These are phyloP conservation scores for Tympanoctomys barrerae DNA, from an alignment of 2,797 vertebrate genomes.

Conservation along the genomic window DNA sequence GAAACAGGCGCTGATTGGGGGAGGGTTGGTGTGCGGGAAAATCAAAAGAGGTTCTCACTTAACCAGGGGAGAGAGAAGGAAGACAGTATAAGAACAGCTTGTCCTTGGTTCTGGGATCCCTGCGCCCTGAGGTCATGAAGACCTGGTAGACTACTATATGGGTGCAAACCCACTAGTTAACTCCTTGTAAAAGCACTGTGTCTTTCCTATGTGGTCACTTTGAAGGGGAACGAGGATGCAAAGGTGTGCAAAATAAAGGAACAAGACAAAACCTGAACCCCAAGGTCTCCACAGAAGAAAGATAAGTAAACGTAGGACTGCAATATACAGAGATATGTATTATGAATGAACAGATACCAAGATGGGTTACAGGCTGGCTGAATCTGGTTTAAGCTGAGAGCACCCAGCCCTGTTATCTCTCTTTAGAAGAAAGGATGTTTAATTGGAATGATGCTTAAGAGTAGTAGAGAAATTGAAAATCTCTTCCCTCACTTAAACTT, in stretches of 20 bases:
- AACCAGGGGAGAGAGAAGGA: no score
- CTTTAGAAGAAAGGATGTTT: constrained; percentile 1
- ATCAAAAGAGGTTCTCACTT: no score
- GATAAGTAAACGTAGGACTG: not conserved
- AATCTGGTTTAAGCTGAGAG: constrained; percentile 34
- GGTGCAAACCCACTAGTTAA: not conserved
- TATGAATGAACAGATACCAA: not conserved
- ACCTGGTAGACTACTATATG: no score
- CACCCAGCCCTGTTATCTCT: not conserved
- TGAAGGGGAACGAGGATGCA: not conserved
- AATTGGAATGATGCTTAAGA: constrained; percentile 56
- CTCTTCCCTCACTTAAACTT: constrained; percentile 53
- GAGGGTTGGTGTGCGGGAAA: no score
- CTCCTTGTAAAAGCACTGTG: not conserved
- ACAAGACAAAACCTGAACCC: not conserved
- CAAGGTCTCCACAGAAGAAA: not conserved
- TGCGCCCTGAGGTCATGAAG: no score
- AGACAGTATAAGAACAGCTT: no score
- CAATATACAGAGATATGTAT: not conserved
- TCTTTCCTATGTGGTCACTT: not conserved
- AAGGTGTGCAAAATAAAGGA: not conserved
- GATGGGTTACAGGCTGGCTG: not conserved
- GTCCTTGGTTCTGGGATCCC: no score
- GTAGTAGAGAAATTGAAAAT: constrained; percentile 54
- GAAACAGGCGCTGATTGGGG: no score